Percentiles rank a stretch among this genome's conserved stretches.
Conservation (phyloP, 2,797 vertebrate genomes). For the Epinephelus awoara region DNA sequence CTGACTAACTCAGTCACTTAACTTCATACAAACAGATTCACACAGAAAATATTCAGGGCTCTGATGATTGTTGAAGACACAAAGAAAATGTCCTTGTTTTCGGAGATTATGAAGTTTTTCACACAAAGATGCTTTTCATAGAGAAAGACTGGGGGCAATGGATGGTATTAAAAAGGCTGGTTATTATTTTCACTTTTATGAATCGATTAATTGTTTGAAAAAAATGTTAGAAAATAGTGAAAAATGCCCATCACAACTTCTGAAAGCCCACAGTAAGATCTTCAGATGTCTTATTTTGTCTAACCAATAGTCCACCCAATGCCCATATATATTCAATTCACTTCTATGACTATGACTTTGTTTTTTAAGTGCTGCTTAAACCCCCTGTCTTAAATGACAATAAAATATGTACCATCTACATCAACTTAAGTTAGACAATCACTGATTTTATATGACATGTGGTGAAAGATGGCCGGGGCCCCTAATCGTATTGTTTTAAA, state of each 20-base stretch:
- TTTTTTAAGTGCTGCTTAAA: background rate
- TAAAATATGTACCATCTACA: background rate
- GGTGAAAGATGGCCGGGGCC: background rate
- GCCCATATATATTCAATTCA: background rate
- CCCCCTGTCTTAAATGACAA: background rate
- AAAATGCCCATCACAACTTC: background rate
- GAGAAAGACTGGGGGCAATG: background rate
- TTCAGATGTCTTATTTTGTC: background rate
- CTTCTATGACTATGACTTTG: background rate
- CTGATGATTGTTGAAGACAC: background rate
- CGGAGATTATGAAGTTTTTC: background rate
- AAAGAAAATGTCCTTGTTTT: slow-evolving; percentile 12
- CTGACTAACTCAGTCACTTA: background rate
- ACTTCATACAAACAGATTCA: slow-evolving; percentile 3
- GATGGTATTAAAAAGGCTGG: background rate
- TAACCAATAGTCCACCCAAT: background rate
- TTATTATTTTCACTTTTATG: background rate
- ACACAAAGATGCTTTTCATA: background rate
- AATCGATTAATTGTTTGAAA: background rate
- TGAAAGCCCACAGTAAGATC: background rate
- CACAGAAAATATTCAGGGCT: background rate
- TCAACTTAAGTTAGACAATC: background rate
- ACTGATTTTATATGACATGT: no score
- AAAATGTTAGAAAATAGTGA: background rate
- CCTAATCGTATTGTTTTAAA: background rate